Evolutionary conservation across 2,797 vertebrate species (phyloP), one percentile per base, ranked within the genome.

Genomic region (Galagoides demidoff): DNA sequence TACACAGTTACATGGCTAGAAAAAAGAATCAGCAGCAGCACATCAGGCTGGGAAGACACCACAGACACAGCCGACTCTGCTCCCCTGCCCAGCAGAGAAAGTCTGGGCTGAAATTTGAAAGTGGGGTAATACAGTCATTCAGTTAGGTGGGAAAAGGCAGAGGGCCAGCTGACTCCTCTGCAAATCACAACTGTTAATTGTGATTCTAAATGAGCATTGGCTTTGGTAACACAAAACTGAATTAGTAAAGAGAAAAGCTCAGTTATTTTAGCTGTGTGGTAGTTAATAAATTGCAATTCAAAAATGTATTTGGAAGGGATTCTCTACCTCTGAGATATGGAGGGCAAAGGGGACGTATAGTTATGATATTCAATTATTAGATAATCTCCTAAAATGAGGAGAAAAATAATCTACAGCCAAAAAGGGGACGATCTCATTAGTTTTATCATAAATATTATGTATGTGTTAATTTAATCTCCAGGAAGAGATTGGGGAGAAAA

Each of bases 221-320:
- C 37, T 43, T 45, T 63, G 27, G 34, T 22, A 84, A 43, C 31
- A 52, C 73, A 74, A 20, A 70, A 9, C 68, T 43, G 82, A 93
- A 77, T 81, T 49, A 73, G 7, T 57, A 82, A 83, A 84, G 87
- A 85, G 73, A 85, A 89, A 92, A 95, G 16, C 49, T 83, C n/a
- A 86, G 34, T 39, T 81, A 68, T 93, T 87, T 94, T 57, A 88
- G 45, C 55, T 92, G 20, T 81, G 81, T 5, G 57, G 55, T 27
- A 94, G 64, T 89, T 87, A 73, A 64, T 96, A 89, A 92, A 59
- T 95, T 66, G 71, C 23, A 57, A 34, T 85, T 94, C 49, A 73
- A 34, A 95, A 94, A 87, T 66, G 37, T 85, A 73, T 84, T 93
- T 37, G 31, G 66, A 13, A 89, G 34, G 71, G 55, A 85, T 68